Evolutionary conservation across 2,888 invertebrate genomes (phyloP).

Genomic region (Athalia circularis): DNA sequence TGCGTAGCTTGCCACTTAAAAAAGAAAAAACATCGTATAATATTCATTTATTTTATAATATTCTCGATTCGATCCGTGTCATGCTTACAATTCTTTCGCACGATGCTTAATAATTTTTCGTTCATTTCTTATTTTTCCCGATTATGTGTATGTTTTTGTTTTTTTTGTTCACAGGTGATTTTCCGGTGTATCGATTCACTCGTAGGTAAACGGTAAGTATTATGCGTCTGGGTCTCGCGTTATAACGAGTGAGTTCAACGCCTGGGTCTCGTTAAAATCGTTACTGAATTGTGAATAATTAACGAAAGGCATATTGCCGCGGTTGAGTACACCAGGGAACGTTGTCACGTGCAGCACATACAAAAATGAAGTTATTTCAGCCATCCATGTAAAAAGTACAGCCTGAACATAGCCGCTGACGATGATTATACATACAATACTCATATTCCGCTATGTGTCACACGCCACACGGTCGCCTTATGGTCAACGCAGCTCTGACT

Average conservation of each 20-base stretch:
- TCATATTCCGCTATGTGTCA: slow-evolving; percentile 21
- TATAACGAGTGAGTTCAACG: background rate
- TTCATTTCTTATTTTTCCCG: background rate
- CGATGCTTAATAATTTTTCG: background rate
- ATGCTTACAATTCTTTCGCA: too few species aligned
- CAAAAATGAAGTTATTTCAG: too few species aligned
- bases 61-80: too few species aligned
- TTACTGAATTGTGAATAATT: slow-evolving; percentile 25
- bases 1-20: too few species aligned
- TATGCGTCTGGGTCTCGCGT: background rate
- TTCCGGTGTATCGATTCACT: background rate
- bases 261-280: slow-evolving; percentile 19
- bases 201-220: background rate
- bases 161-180: background rate
- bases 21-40: too few species aligned
- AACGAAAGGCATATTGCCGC: background rate
- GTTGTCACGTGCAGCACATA: too few species aligned
- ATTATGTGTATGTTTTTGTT: background rate
- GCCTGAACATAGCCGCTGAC: background rate
- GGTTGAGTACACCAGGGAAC: too few species aligned
- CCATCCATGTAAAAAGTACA: too few species aligned
- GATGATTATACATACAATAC: background rate
- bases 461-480: slow-evolving; percentile 27
- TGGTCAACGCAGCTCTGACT: slow-evolving; percentile 15
- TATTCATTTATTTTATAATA: too few species aligned